Evolutionary conservation across 2,797 vertebrate species (phyloP), one percentile per base, ranked within the genome.

Genomic region (Glossophaga mutica): DNA sequence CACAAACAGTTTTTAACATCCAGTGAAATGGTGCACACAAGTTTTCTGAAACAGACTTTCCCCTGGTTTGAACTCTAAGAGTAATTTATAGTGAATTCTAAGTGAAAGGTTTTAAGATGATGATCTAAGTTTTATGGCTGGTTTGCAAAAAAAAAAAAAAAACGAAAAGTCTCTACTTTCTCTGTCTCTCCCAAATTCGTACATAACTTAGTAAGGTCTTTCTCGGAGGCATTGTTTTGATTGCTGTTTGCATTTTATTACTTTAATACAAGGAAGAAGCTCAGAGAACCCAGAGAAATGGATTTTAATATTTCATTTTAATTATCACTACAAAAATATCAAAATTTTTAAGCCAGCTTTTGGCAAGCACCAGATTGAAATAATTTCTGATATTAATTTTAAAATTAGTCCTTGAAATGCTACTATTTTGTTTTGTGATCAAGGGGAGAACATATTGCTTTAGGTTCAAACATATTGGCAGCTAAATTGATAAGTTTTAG

Each of bases 281-380:
- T 46, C 39, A 26, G 55, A 87, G n/a, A 90, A 95, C 24, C 9
- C 68, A 67, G 10, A 91, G 19, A 24, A 94, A 95, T 55, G 24
- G 48, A 57, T 82, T 96, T 86, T 90, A 76, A 57, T 55, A 79
- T 83, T 90, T 95, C 19, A 52, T 94, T 91, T 92, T 93, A 46
- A 94, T 79, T 96, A 78, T 48, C 16, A 76, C 68, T 95, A 62
- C 52, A 88, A 95, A 96, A 93, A 76, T 78, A 67, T 78, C 77
- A 87, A 42, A 62, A n/a, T 22, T 37, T 93, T 95, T 65, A 88
- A 94, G 32, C 26, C 32, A 88, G 62, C n/a, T 68, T 95, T 95
- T 94, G 68, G 37, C 22, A 95, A 94, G 46, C 46, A 39, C 15
- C 89, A 68, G 70, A 89, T 76, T 39, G 79, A 84, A 95, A 71